Conservation (phyloP, 2,113 vertebrate genomes). For the Odocoileus hemionus region DNA sequence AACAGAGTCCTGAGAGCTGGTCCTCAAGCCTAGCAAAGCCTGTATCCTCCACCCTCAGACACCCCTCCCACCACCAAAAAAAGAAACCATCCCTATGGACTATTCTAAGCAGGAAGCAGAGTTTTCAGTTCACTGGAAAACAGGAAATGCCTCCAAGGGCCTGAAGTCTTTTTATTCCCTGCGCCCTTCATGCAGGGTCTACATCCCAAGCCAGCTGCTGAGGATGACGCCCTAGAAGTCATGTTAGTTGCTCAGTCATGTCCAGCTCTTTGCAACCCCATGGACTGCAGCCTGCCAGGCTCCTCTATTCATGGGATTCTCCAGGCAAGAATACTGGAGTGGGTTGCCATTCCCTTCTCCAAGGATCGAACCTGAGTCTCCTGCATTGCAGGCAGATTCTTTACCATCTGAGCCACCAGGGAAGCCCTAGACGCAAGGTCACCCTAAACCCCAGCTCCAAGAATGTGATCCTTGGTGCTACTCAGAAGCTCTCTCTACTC, state of each 20-base stretch:
- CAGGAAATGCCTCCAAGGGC: slow-evolving; percentile 74
- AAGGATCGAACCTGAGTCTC: neutral
- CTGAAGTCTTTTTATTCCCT: slow-evolving; percentile 50
- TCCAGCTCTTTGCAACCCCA: neutral
- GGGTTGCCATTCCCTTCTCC: neutral
- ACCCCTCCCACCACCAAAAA: slow-evolving; percentile 55
- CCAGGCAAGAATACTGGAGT: neutral
- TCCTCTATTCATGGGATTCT: neutral
- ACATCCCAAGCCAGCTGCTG: neutral
- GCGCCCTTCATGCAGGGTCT: neutral
- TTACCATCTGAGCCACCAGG: neutral
- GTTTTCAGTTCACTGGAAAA: slow-evolving; percentile 67
- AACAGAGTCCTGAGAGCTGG: neutral
- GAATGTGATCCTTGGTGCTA: neutral
- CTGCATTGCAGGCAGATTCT: neutral
- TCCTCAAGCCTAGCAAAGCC: slow-evolving; percentile 13
- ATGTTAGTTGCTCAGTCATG: neutral
- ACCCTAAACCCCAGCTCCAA: neutral
- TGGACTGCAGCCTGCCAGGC: neutral
- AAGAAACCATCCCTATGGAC: slow-evolving; percentile 61
- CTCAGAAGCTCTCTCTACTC: neutral
- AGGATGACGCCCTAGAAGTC: neutral
- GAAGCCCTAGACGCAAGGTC: neutral
- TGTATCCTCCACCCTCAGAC: slow-evolving; percentile 35
- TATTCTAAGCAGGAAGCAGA: slow-evolving; percentile 61